Evolutionary conservation across 2,113 vertebrate genomes (phyloP).

Genomic region (Cyanoliseus patagonus): DNA sequence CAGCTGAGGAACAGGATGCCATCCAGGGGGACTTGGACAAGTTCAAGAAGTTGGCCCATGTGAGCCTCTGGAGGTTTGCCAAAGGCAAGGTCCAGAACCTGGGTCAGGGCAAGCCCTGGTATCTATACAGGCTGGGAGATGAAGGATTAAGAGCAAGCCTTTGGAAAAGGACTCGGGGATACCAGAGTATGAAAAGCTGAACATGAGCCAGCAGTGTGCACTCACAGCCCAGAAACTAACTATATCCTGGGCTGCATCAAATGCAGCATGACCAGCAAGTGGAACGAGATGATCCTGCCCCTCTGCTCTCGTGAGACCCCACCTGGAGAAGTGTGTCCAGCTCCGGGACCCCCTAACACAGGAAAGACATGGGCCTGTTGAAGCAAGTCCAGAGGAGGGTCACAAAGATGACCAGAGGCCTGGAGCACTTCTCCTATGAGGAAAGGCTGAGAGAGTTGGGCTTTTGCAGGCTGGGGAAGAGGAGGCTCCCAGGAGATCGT

Average conservation of each 20-base stretch:
- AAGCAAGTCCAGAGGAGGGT: neutral
- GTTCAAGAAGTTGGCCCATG: accelerated
- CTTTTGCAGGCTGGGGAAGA: neutral
- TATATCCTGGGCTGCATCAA: neutral
- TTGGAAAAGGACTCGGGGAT: accelerated
- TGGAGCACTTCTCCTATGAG: neutral
- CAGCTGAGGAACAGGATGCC: accelerated
- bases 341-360: neutral
- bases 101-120: accelerated
- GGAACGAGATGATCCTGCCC: neutral
- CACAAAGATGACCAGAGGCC: neutral
- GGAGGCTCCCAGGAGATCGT: neutral
- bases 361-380: neutral
- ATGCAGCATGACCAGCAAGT: accelerated
- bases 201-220: accelerated
- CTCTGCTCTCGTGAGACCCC: neutral
- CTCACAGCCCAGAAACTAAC: neutral
- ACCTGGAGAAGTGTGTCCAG: neutral
- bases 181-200: neutral
- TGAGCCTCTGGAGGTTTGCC: neutral
- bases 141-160: neutral
- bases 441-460: neutral
- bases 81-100: neutral
- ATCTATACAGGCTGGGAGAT: neutral
- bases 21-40: neutral